phyloP scores from a whole-genome alignment of 2,797 vertebrate species.

The Sebastes melanostomus region DNA sequence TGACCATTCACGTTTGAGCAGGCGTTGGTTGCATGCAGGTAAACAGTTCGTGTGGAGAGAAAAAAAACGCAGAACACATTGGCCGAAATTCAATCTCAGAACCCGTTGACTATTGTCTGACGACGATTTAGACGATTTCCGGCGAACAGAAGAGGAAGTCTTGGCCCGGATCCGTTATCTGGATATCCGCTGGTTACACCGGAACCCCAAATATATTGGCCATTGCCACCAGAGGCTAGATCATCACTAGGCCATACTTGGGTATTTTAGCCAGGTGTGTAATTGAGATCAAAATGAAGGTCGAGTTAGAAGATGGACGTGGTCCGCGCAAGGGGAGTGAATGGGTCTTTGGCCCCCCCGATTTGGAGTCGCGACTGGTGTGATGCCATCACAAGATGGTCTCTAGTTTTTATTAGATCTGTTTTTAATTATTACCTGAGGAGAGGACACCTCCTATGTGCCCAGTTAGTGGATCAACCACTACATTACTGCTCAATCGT shows the following conservation, averaged over 20 bases:
- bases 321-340: too few species aligned
- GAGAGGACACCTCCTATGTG: not conserved
- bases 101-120: not conserved
- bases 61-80: not conserved
- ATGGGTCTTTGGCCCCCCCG: not conserved
- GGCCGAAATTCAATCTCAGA: not conserved
- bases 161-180: not conserved
- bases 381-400: not conserved
- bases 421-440: not conserved
- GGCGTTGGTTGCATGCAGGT: not conserved
- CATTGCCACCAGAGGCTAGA: not conserved
- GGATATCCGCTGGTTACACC: not conserved
- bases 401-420: slow-evolving; percentile 1
- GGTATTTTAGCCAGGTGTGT: too few species aligned
- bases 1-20: not conserved
- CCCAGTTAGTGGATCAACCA: not conserved
- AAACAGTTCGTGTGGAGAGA: not conserved
- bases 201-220: not conserved
- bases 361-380: not conserved
- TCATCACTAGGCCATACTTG: not conserved
- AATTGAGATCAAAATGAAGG: too few species aligned
- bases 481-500: not conserved
- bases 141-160: too few species aligned
- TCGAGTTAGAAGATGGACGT: too few species aligned
- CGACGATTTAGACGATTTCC: not conserved